Conservation (phyloP, 2,113 vertebrate species). For the Hoplias malabaricus region DNA sequence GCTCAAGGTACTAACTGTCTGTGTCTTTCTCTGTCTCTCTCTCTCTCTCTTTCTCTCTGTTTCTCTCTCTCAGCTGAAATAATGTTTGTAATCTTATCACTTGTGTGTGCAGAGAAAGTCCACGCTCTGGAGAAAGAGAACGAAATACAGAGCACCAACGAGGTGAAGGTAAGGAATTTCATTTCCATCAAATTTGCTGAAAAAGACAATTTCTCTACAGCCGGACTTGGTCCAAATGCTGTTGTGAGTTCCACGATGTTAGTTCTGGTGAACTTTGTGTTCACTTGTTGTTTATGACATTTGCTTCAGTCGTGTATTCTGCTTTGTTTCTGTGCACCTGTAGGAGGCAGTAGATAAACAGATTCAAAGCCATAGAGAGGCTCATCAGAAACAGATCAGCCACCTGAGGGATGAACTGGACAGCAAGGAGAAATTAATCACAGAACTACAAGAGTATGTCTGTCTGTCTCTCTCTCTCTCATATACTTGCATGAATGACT, state of each 20-base stretch:
- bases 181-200: too few species aligned
- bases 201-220: too few species aligned
- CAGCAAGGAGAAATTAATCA: constrained; percentile 92
- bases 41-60: constrained; percentile 4
- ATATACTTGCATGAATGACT: too few species aligned
- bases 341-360: constrained; percentile 96
- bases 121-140: constrained; percentile 97
- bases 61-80: too few species aligned
- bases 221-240: too few species aligned
- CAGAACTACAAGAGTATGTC: constrained; percentile 96
- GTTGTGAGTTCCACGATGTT: not conserved
- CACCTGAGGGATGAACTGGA: constrained; percentile 94
- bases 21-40: not conserved
- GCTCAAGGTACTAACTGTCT: constrained; percentile 81
- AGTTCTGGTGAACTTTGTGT: not conserved
- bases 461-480: too few species aligned
- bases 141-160: constrained; percentile 94
- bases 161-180: constrained; percentile 93
- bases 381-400: constrained; percentile 96
- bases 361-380: too few species aligned
- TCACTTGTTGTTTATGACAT: too few species aligned
- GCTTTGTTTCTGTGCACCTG: constrained; percentile 26
- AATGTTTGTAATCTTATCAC: too few species aligned
- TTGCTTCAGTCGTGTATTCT: not conserved
- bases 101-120: constrained; percentile 82